A percentile compares a stretch with the other conserved stretches of the same genome.
phyloP scores from a whole-genome alignment of 2,888 invertebrate species.

The Tetheella fluctuosa region DNA sequence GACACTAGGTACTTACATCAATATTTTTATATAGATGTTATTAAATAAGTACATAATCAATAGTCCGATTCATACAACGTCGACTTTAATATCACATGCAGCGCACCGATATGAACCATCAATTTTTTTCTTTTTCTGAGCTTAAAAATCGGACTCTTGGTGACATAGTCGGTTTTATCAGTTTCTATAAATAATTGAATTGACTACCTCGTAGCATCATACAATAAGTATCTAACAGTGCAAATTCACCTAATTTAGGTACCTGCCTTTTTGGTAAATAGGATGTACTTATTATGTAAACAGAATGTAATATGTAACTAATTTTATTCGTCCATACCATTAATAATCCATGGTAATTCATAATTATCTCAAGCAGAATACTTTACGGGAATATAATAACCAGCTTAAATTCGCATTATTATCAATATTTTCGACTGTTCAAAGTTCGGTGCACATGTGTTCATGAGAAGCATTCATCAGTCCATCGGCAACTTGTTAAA shows the following conservation, averaged over 20 bases:
- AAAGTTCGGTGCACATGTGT: slow-evolving; percentile 15
- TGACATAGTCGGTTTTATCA: no score
- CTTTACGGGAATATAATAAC: not conserved
- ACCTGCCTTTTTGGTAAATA: no score
- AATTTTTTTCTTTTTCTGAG: not conserved
- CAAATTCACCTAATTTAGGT: no score
- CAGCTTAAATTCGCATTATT: not conserved
- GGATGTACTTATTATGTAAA: no score
- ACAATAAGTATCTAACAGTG: no score
- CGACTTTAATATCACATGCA: not conserved
- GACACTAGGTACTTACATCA: not conserved
- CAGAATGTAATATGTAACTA: no score
- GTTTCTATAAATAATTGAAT: no score
- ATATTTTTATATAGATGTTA: not conserved
- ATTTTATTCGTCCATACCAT: not conserved
- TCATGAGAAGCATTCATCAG: slow-evolving; percentile 14
- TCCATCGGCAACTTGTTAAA: slow-evolving; percentile 36
- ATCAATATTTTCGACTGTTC: not conserved
- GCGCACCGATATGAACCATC: no score
- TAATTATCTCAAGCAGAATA: not conserved
- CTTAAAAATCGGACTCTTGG: not conserved
- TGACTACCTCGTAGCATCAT: no score
- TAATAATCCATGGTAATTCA: not conserved
- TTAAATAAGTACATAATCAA: no score
- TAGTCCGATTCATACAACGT: not conserved